Conservation (phyloP, 2,113 vertebrate species). For the Siniperca knerii region DNA sequence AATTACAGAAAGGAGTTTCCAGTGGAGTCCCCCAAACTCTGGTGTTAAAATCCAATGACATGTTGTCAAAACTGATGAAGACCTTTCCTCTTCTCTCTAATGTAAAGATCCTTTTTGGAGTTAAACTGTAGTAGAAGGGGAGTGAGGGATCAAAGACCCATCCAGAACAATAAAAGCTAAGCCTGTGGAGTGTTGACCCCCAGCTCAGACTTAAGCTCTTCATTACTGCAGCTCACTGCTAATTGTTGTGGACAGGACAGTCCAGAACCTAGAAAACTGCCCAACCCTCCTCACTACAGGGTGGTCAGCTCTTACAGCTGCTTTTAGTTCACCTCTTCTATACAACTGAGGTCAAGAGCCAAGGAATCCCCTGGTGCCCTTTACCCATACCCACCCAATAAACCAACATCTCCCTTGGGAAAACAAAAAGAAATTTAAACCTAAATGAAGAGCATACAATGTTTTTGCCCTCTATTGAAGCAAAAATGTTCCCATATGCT, state of each 20-base stretch:
- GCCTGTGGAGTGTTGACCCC: constrained; percentile 63
- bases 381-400: constrained; percentile 33
- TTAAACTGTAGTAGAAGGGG: constrained; percentile 30
- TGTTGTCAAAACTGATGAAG: constrained; percentile 41
- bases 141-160: constrained; percentile 71
- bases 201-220: constrained; percentile 69
- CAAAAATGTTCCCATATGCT: constrained; percentile 76
- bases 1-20: neutral
- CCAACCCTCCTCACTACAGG: constrained; percentile 49
- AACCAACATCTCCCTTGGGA: constrained; percentile 34
- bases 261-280: constrained; percentile 34
- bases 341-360: constrained; percentile 46
- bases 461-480: constrained; percentile 23
- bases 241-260: constrained; percentile 73
- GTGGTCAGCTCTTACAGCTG: constrained; percentile 53
- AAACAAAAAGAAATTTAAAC: constrained; percentile 29
- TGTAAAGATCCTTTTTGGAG: constrained; percentile 34
- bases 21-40: neutral
- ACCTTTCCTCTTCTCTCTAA: constrained; percentile 10
- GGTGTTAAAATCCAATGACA: constrained; percentile 24
- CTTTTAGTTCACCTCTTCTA: constrained; percentile 19
- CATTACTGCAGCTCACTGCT: constrained; percentile 75
- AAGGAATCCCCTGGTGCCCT: constrained; percentile 28
- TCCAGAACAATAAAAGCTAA: constrained; percentile 71
- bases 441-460: constrained; percentile 31